Percentiles rank a stretch among this genome's conserved stretches.
Conservation (phyloP, 1,140 invertebrate genomes). For the Caenorhabditis tropicalis region DNA sequence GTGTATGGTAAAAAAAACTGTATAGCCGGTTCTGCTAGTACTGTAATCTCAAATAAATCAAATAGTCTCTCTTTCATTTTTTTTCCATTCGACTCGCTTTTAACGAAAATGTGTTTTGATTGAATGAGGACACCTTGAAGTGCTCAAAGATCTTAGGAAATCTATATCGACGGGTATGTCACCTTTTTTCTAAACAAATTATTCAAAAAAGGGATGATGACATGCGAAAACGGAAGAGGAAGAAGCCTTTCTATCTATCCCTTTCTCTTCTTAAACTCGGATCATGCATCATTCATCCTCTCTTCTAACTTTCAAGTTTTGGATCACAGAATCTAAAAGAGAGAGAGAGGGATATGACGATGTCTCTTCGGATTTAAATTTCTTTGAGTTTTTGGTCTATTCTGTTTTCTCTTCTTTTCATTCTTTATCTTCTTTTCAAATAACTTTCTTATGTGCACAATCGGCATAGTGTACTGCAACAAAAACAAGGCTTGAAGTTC, state of each 20-base stretch:
- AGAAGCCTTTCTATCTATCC: background rate
- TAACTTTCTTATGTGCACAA: background rate
- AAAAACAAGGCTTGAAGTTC: background rate
- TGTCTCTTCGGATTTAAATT: background rate
- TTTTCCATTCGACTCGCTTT: too few species aligned
- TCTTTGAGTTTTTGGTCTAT: background rate
- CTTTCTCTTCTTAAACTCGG: background rate
- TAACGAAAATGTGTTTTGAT: background rate
- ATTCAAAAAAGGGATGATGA: conserved; percentile 36
- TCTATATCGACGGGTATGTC: conserved; percentile 10
- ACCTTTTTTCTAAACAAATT: conserved; percentile 24
- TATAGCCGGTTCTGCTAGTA: too few species aligned
- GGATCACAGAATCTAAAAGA: conserved; percentile 1
- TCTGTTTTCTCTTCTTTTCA: background rate
- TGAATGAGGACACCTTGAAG: background rate
- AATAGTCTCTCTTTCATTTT: too few species aligned
- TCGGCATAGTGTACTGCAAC: background rate
- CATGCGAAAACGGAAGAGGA: conserved; percentile 29
- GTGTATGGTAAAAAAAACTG: too few species aligned
- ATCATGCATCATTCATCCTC: conserved; percentile 37
- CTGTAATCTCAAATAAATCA: too few species aligned
- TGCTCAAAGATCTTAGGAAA: background rate
- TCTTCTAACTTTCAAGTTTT: background rate
- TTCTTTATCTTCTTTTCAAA: background rate
- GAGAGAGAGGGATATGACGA: background rate